Percentiles rank a stretch among this genome's conserved stretches.
Conservation (phyloP, 2,888 invertebrate species). For the Pristionchus maxplancki region DNA sequence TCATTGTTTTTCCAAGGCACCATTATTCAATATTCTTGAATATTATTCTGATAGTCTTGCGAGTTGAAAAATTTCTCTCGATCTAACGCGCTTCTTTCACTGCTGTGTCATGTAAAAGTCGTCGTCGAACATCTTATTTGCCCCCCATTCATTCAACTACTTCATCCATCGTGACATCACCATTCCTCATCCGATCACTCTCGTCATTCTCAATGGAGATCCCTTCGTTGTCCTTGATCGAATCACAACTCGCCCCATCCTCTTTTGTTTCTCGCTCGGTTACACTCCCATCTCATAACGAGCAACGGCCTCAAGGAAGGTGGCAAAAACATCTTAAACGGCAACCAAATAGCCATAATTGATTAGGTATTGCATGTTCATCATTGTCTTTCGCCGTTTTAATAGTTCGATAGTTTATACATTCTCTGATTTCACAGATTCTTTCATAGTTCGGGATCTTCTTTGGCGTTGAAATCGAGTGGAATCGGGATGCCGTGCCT, state of each 20-base stretch:
- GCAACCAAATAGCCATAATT: not conserved
- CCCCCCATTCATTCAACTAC: not conserved
- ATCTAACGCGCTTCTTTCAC: no score
- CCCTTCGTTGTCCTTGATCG: not conserved
- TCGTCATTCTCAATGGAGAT: not conserved
- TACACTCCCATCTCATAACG: not conserved
- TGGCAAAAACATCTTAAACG: not conserved
- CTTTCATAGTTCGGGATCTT: not conserved
- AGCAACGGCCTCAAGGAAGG: not conserved
- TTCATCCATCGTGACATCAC: not conserved
- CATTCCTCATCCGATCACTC: not conserved
- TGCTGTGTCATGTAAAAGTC: no score
- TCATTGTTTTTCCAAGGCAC: not conserved
- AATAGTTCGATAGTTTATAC: not conserved
- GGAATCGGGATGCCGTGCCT: constrained; percentile 34
- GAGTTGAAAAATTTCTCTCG: no score
- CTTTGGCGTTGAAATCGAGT: not conserved
- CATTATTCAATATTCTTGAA: not conserved
- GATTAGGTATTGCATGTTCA: not conserved
- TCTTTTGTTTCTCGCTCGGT: not conserved
- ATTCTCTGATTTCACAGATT: not conserved
- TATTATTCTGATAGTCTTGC: no score
- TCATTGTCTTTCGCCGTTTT: not conserved
- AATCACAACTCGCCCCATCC: not conserved
- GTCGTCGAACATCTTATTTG: no score